Evolutionary conservation across 2,888 invertebrate species (phyloP), one percentile per base, ranked within the genome.

Genomic region (Sminthurinus aureus): DNA sequence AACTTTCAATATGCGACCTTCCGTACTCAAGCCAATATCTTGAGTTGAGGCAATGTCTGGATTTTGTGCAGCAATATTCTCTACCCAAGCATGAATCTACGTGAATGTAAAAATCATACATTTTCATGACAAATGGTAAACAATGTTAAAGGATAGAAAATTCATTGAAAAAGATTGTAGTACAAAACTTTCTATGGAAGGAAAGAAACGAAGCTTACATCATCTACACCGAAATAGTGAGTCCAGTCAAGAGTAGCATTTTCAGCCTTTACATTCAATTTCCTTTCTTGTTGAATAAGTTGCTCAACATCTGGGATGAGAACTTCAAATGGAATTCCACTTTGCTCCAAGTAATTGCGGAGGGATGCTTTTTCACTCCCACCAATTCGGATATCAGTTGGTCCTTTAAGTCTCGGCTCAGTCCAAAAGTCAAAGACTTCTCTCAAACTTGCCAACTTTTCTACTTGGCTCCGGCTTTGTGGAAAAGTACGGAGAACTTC

Each of bases 371-470:
- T 89, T 18, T 76, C 91, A 85, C 93, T 93, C 0, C 95, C 94
- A 0, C 95, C 93, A 15, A 95, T 93, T 74, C 95, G 92, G 6
- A 96, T 91, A 89, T 96, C 96, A 0, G 93, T 93, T 8, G 93
- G 91, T 89, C 90, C 90, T 84, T 91, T 92, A 71, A 91, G 90
- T 76, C 91, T 90, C 0, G 93, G 93, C 4, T 92, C 91, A 24
- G 92, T 92, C 90, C 93, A 93, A 91, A 94, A 94, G 87, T 93
- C 92, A 79, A 93, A 89, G 38, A 91, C 92, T 11, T 89, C 90
- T 83, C 90, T 90, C 79, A 92, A 90, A 26, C 91, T 90, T 9
- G 90, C 90, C 73, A 93, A 88, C 0, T 90, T 90, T 3, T 89
- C 89, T 0, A 92, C 89, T 66, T 93, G 92, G 0, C 88, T 89